Evolutionary conservation across 2,888 invertebrate genomes (phyloP).

Genomic region (Geophilus truncorum): DNA sequence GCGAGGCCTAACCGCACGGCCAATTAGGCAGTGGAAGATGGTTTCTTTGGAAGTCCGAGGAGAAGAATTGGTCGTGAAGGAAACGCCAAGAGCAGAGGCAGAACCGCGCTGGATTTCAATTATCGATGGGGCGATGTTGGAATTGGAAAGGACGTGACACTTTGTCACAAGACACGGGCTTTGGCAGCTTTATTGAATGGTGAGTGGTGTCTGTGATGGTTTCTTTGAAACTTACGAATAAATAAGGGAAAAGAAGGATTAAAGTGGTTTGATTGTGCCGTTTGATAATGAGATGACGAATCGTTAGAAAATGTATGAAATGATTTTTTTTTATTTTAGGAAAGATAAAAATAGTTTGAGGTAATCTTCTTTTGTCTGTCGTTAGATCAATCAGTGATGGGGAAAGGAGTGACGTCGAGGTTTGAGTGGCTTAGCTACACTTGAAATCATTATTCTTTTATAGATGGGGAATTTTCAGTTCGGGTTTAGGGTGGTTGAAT

Average conservation of each 20-base stretch:
- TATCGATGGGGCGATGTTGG: background rate
- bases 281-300: background rate
- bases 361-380: too few relatives aligned
- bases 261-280: background rate
- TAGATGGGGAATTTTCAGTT: background rate
- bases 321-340: background rate
- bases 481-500: background rate
- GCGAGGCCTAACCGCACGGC: background rate
- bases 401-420: background rate
- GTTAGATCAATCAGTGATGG: background rate
- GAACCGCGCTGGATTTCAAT: background rate
- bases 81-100: background rate
- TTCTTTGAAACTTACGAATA: background rate
- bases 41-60: background rate
- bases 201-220: background rate
- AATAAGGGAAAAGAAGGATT: background rate
- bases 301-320: background rate
- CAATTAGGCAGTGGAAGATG: background rate
- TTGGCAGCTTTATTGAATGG: background rate
- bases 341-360: too few relatives aligned
- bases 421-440: background rate
- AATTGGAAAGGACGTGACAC: background rate
- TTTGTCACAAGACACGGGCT: background rate
- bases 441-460: background rate
- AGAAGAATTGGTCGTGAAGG: background rate